Evolutionary conservation across 2,113 vertebrate genomes (phyloP).

Genomic region (Elephas maximus): DNA sequence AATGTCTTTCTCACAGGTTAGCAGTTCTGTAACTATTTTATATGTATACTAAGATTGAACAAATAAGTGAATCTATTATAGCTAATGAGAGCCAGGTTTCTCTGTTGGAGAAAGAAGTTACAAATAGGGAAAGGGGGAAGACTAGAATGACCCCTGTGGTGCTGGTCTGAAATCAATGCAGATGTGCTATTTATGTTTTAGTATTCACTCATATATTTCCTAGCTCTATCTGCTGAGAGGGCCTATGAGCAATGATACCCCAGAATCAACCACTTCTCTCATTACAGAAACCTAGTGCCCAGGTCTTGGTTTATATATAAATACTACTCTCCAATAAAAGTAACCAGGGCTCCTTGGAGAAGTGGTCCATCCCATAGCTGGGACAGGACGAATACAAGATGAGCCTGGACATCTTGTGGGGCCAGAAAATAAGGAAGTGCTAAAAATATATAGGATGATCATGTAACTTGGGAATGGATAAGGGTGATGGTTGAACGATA

Average conservation of each 20-base stretch:
- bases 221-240: background rate
- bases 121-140: too few species aligned
- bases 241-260: background rate
- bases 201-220: background rate
- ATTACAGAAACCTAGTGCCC: background rate
- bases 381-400: background rate
- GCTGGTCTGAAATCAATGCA: too few species aligned
- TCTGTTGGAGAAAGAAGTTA: background rate
- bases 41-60: background rate
- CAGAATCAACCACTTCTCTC: slow-evolving; percentile 44
- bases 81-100: slow-evolving; percentile 1
- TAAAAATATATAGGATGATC: too few species aligned
- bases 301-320: background rate
- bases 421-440: too few species aligned
- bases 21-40: slow-evolving; percentile 37
- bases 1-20: slow-evolving; percentile 22
- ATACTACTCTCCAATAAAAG: too few species aligned
- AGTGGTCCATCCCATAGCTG: slow-evolving; percentile 25
- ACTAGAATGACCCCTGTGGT: too few species aligned
- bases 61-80: slow-evolving; percentile 7
- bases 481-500: too few species aligned
- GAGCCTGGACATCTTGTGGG: background rate
- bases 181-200: too few species aligned
- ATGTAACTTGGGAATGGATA: too few species aligned
- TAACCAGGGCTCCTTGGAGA: background rate